Evolutionary conservation across 2,797 vertebrate genomes (phyloP), one percentile per base, ranked within the genome.

Genomic region (Tolypeutes matacus): DNA sequence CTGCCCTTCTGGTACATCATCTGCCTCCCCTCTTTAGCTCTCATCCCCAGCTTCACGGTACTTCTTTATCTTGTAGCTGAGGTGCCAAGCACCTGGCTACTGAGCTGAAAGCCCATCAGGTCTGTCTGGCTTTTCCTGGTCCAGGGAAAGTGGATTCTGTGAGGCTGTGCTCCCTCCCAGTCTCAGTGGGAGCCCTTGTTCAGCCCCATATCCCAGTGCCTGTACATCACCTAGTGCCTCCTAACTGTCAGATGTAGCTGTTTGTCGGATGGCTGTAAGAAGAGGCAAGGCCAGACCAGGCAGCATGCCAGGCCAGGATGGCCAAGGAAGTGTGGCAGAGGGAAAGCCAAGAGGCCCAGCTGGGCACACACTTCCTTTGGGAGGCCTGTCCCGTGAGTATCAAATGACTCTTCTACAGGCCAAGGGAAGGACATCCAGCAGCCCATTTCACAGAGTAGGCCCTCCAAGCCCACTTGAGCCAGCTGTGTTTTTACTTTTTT

Each of bases 401-500:
- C 46, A 51, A 49, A 53, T 34, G n/a, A 39, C 36, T 53, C 69
- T 84, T 75, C 77, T 5, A 21, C 36, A 6, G 29, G 77, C 85
- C 87, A 64, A 0, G 1, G 29, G 39, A 25, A 90, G 76, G 34
- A 64, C 5, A 34, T 56, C 49, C 39, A 29, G 69, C 27, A 29
- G 23, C 89, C 75, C 18, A 14, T 87, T 94, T 91, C 95, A 94
- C 65, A 91, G 93, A 83, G 77, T 11, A 85, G 86, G 86, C 73
- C 21, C 49, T 91, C 51, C 9, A 58, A 81, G 88, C 91, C 78
- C 80, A 93, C 82, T 94, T 82, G 72, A 92, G 69, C 84, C 65
- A 65, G 83, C 83, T 89, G 82, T 94, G 86, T 93, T 78, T 91
- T 95, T 39, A 75, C n/a, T n/a, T n/a, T 84, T 88, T 93, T 53